A percentile compares a stretch with the other conserved stretches of the same genome.
phyloP scores from a whole-genome alignment of 2,113 vertebrate genomes.

The Oenanthe oenanthe region DNA sequence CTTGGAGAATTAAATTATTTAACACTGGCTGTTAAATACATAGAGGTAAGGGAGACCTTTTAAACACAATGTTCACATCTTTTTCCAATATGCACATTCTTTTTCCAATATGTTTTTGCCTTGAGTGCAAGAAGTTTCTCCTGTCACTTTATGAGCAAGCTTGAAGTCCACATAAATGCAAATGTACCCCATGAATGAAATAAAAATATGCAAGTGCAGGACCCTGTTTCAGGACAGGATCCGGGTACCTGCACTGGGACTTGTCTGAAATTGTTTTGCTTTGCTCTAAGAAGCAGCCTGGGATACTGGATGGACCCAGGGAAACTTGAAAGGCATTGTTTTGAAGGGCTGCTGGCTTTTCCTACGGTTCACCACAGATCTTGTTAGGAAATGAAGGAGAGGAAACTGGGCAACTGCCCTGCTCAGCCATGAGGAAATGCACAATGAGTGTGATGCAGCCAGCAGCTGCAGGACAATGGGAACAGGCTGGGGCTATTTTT shows the following conservation, averaged over 20 bases:
- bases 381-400: slow-evolving; percentile 69
- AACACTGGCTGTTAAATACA: not conserved
- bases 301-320: not conserved
- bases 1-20: not conserved
- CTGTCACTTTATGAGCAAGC: not conserved
- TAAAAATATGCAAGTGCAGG: not conserved
- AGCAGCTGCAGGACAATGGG: slow-evolving; percentile 75
- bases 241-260: not conserved
- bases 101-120: not conserved
- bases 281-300: not conserved
- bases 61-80: not conserved
- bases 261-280: not conserved
- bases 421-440: slow-evolving; percentile 66
- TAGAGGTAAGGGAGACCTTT: not conserved
- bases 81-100: not conserved
- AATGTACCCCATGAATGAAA: not conserved
- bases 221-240: not conserved
- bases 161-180: not conserved
- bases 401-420: slow-evolving; percentile 60
- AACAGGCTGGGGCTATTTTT: slow-evolving; percentile 69
- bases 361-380: slow-evolving; percentile 45
- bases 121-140: slow-evolving; percentile 16
- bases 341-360: slow-evolving; percentile 39
- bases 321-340: slow-evolving; percentile 12
- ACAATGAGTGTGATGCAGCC: slow-evolving; percentile 52